Evolutionary conservation across 2,797 vertebrate genomes (phyloP).

Genomic region (Dendrocincla tyrannina): DNA sequence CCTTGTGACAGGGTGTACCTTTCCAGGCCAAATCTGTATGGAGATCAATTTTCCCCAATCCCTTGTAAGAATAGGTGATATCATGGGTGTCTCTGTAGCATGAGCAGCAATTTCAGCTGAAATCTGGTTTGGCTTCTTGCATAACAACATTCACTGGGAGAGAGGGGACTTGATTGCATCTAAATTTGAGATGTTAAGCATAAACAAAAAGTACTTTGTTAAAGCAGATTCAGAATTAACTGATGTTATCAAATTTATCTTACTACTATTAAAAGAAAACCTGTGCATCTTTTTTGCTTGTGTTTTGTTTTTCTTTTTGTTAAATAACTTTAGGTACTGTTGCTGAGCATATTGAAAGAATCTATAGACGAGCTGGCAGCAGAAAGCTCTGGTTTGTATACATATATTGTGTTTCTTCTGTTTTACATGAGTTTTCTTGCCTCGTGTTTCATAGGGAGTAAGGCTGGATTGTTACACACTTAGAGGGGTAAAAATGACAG

Average conservation of each 20-base stretch:
- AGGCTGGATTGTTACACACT: background rate
- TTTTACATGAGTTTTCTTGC: background rate
- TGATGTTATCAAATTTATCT: background rate
- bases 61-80: background rate
- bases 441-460: background rate
- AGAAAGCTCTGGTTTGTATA: constrained; percentile 95
- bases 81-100: background rate
- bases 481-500: background rate
- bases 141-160: background rate
- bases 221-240: background rate
- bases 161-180: background rate
- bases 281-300: background rate
- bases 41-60: background rate
- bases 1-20: background rate
- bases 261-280: background rate
- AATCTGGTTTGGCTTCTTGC: background rate
- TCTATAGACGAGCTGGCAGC: constrained; percentile 95
- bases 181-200: background rate
- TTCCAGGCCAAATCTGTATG: background rate
- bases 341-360: constrained; percentile 90
- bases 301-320: background rate
- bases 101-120: background rate
- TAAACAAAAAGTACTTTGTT: background rate
- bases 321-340: constrained; percentile 80
- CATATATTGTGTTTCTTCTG: background rate